These are phyloP conservation scores for Alectura lathami DNA, from an alignment of 2,113 vertebrate species.

Conservation along the genomic window DNA sequence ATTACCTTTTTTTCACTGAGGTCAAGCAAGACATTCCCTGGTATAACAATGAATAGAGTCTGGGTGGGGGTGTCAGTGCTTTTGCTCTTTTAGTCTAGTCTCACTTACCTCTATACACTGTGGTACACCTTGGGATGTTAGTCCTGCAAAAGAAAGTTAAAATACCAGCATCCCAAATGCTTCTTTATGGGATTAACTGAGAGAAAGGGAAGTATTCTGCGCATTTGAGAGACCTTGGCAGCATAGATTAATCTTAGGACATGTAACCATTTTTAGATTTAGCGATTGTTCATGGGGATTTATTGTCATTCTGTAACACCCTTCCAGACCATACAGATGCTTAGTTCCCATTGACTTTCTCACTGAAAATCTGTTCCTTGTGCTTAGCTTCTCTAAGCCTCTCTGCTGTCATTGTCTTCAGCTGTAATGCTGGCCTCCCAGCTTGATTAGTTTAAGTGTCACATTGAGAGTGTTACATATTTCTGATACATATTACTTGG, in stretches of 20 bases:
- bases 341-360: slow-evolving; percentile 1
- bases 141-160: not conserved
- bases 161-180: not conserved
- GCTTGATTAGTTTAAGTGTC: not conserved
- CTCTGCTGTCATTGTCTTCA: not conserved
- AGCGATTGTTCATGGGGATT: not conserved
- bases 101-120: not conserved
- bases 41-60: not conserved
- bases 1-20: not conserved
- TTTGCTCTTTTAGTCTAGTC: not conserved
- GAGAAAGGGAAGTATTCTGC: not conserved
- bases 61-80: not conserved
- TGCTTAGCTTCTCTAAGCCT: slow-evolving; percentile 9
- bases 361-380: not conserved
- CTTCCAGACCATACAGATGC: not conserved
- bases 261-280: slow-evolving; percentile 9
- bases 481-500: not conserved
- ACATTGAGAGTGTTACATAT: not conserved
- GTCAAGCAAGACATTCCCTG: not conserved
- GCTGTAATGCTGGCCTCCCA: not conserved
- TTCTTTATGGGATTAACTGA: not conserved
- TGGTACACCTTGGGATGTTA: not conserved
- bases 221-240: not conserved
- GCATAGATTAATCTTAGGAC: not conserved
- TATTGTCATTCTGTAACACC: slow-evolving; percentile 5